Percentiles rank a stretch among this genome's conserved stretches.
Conservation (phyloP, 2,888 invertebrate species). For the Oxyteleia sp. region DNA sequence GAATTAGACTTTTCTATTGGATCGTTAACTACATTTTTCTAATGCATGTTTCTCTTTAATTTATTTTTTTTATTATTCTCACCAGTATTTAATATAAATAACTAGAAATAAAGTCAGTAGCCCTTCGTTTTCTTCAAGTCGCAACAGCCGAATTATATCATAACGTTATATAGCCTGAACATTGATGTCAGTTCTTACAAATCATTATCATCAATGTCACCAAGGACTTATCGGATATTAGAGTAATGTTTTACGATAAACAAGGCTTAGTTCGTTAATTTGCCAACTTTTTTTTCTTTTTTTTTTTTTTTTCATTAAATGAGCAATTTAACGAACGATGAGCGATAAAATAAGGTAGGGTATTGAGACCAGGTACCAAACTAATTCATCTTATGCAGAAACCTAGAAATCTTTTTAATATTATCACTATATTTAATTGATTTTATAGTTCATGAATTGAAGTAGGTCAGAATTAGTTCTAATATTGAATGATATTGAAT, state of each 20-base stretch:
- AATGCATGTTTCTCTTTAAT: conserved; percentile 65
- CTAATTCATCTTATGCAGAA: too few species aligned
- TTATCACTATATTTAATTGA: conserved; percentile 21
- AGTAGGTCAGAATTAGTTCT: too few species aligned
- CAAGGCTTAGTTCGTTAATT: conserved; percentile 46
- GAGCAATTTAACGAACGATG: conserved; percentile 43
- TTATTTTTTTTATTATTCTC: conserved; percentile 22
- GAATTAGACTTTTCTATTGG: too few species aligned
- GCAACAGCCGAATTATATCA: conserved; percentile 85
- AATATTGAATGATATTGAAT: too few species aligned
- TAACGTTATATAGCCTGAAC: conserved; percentile 87
- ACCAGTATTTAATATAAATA: conserved; percentile 13
- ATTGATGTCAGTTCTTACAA: conserved; percentile 84
- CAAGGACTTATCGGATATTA: conserved; percentile 60
- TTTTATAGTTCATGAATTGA: conserved; percentile 33
- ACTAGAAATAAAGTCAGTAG: conserved; percentile 80
- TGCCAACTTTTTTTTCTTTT: conserved; percentile 33
- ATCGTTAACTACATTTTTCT: not conserved
- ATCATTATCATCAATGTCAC: conserved; percentile 61
- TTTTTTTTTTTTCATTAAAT: conserved; percentile 14
- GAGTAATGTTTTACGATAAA: conserved; percentile 19
- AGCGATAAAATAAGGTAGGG: conserved; percentile 63
- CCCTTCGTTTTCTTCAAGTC: conserved; percentile 85
- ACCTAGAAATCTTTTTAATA: conserved; percentile 30
- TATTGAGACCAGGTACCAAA: conserved; percentile 42